Conservation (phyloP, 2,113 vertebrate genomes). For the Brienomyrus brachyistius region DNA sequence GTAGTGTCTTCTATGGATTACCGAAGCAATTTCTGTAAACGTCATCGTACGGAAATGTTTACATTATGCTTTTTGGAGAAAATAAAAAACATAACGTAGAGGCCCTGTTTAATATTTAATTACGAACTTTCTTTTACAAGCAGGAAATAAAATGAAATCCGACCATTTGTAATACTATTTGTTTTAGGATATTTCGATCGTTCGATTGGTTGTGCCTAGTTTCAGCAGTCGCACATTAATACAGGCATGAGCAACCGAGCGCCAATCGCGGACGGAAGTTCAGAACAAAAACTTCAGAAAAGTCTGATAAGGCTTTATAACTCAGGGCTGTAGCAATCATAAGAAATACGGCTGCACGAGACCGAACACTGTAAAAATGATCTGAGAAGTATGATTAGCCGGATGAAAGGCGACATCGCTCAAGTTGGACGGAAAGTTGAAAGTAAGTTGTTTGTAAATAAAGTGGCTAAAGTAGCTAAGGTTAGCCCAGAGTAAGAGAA, state of each 20-base stretch:
- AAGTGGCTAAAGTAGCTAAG: neutral
- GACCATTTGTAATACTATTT: neutral
- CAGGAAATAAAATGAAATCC: neutral
- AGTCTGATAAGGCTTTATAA: neutral
- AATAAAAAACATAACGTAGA: neutral
- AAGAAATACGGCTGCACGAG: neutral
- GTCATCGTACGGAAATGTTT: neutral
- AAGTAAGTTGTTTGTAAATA: conserved; percentile 16
- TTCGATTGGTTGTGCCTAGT: conserved; percentile 10
- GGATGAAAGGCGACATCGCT: neutral
- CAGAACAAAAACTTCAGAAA: conserved; percentile 32
- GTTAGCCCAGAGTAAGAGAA: neutral
- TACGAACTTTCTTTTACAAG: neutral
- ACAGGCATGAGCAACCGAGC: conserved; percentile 47
- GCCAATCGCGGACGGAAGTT: conserved; percentile 13
- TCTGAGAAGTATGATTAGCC: neutral
- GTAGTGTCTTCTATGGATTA: neutral
- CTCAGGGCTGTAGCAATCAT: neutral
- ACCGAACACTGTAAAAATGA: neutral
- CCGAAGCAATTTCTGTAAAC: neutral
- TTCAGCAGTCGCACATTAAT: conserved; percentile 21
- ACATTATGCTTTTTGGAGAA: neutral
- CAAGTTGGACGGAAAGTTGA: conserved; percentile 8
- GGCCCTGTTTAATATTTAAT: neutral
- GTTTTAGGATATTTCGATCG: neutral